A percentile compares a stretch with the other conserved stretches of the same genome.
Conservation (phyloP, 2,888 invertebrate species). For the Lucinisca nassula region DNA sequence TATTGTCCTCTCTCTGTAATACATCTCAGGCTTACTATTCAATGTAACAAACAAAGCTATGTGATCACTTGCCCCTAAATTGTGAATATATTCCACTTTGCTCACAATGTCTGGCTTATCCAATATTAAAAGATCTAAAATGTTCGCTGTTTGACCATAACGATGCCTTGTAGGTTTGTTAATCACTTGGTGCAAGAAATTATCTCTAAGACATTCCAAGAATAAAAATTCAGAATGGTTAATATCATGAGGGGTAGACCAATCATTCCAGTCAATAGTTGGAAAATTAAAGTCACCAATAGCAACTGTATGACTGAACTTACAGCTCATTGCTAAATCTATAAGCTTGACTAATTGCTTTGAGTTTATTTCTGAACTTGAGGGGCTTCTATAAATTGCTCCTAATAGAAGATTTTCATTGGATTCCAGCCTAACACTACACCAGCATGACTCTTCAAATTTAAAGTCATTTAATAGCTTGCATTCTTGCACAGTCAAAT, state of each 20-base stretch:
- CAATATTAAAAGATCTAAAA: background rate
- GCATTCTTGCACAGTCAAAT: background rate
- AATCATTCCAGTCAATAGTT: background rate
- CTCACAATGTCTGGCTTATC: background rate
- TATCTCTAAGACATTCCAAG: constrained; percentile 12
- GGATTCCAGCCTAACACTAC: background rate
- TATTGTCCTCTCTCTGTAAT: background rate
- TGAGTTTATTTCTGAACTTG: background rate
- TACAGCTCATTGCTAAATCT: background rate
- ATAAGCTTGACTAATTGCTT: background rate
- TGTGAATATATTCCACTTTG: background rate
- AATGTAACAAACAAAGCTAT: background rate
- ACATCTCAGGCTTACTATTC: background rate
- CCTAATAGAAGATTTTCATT: background rate
- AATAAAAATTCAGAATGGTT: background rate
- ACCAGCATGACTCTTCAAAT: constrained; percentile 10
- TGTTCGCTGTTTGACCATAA: background rate
- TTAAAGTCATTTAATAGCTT: background rate
- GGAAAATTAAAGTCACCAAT: constrained; percentile 16
- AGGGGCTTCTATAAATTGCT: background rate
- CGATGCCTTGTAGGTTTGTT: background rate
- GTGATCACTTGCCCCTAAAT: constrained; percentile 26
- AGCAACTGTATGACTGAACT: background rate
- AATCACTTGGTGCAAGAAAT: background rate
- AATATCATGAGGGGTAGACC: background rate